A percentile compares a stretch with the other conserved stretches of the same genome.
phyloP scores from a whole-genome alignment of 2,888 invertebrate species.

The Fissipunctia ypsillon region DNA sequence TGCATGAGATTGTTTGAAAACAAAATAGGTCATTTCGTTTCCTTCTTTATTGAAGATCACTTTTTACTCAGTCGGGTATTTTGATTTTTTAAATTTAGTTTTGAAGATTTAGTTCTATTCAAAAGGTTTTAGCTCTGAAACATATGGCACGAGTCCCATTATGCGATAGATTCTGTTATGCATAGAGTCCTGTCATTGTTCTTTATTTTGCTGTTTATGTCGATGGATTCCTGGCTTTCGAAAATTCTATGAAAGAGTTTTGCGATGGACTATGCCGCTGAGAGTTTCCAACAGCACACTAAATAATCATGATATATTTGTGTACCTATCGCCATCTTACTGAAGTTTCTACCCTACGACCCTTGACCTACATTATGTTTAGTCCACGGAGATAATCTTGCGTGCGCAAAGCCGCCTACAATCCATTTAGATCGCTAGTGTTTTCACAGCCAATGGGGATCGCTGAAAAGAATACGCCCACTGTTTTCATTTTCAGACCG shows the following conservation, averaged over 20 bases:
- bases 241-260: neutral
- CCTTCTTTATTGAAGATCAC: no score
- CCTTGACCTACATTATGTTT: neutral
- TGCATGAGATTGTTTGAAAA: no score
- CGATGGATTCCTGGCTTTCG: neutral
- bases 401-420: neutral
- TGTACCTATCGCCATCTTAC: neutral
- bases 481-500: neutral
- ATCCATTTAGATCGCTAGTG: neutral
- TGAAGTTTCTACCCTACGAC: constrained; percentile 7
- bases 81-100: neutral
- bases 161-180: neutral
- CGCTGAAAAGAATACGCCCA: constrained; percentile 34
- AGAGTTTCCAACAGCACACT: neutral
- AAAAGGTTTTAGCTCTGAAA: neutral
- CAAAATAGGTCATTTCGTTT: no score
- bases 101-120: neutral
- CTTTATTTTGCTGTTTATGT: neutral
- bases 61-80: no score
- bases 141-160: neutral
- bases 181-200: neutral
- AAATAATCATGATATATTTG: no score
- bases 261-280: neutral
- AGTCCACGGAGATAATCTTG: constrained; percentile 10
- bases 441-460: constrained; percentile 24